These are phyloP conservation scores for Falco novaeseelandiae DNA, from an alignment of 2,797 vertebrate genomes.

Conservation along the genomic window DNA sequence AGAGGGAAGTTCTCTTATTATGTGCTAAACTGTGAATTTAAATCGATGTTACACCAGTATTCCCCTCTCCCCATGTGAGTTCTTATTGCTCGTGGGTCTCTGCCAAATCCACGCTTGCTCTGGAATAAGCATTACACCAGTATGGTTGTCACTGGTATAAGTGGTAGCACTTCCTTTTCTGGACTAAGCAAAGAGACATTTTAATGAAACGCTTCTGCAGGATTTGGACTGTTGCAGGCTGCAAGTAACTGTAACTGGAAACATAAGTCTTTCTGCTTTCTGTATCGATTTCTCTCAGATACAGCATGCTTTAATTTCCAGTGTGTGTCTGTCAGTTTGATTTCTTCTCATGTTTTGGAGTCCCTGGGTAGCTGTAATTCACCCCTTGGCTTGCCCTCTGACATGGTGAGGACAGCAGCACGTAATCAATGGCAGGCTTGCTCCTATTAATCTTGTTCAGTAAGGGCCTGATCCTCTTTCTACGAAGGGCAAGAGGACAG, in stretches of 20 bases:
- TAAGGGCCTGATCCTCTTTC: slow-evolving; percentile 8
- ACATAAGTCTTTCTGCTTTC: neutral
- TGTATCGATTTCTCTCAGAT: neutral
- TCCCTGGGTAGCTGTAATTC: neutral
- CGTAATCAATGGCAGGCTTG: slow-evolving; percentile 11
- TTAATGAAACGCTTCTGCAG: neutral
- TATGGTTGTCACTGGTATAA: neutral
- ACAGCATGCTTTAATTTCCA: neutral
- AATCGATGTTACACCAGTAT: neutral
- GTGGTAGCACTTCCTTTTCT: neutral
- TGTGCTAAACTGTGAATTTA: neutral
- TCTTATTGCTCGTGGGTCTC: neutral
- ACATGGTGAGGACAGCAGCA: slow-evolving; percentile 39
- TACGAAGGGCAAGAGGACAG: slow-evolving; percentile 10
- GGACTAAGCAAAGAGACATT: neutral
- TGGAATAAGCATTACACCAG: neutral
- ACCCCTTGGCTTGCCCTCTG: neutral
- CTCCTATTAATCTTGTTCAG: slow-evolving; percentile 43
- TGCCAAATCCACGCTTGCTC: neutral
- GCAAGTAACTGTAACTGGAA: neutral
- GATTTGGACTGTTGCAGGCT: neutral
- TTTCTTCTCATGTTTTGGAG: neutral
- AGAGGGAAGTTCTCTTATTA: neutral
- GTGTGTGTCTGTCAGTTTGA: neutral
- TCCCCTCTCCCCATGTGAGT: neutral